phyloP scores from a whole-genome alignment of 2,888 invertebrate genomes.

The Eremobia ochroleuca region DNA sequence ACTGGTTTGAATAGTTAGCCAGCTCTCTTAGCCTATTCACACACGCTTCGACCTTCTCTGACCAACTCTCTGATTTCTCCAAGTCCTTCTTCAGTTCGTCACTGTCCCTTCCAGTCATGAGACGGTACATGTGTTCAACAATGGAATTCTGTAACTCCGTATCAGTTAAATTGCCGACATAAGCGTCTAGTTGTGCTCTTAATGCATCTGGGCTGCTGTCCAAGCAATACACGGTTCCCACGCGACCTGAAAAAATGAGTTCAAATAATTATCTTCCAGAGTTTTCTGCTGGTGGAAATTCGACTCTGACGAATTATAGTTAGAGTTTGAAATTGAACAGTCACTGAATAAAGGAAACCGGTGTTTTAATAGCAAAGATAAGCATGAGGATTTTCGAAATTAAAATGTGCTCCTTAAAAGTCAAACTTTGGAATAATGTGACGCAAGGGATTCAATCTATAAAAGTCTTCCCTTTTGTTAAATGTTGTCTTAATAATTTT shows the following conservation, averaged over 20 bases:
- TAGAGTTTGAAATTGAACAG: slow-evolving; percentile 5
- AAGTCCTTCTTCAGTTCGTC: slow-evolving; percentile 63
- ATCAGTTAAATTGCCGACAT: slow-evolving; percentile 57
- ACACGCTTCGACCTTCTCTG: slow-evolving; percentile 68
- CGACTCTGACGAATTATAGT: not conserved
- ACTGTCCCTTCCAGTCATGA: slow-evolving; percentile 66
- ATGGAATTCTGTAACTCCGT: slow-evolving; percentile 70
- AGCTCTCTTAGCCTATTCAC: slow-evolving; percentile 62
- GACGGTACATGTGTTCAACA: slow-evolving; percentile 70
- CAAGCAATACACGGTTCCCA: slow-evolving; percentile 76
- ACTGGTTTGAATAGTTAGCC: slow-evolving; percentile 70
- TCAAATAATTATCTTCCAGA: slow-evolving; percentile 30
- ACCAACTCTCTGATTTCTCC: slow-evolving; percentile 62
- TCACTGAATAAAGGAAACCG: slow-evolving; percentile 9
- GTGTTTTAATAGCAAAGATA: slow-evolving; percentile 49
- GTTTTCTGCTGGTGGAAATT: slow-evolving; percentile 12
- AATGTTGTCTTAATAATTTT: slow-evolving; percentile 40
- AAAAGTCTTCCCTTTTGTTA: slow-evolving; percentile 40
- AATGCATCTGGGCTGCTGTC: slow-evolving; percentile 79
- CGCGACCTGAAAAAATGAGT: slow-evolving; percentile 69
- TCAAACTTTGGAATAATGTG: slow-evolving; percentile 59
- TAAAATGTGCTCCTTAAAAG: slow-evolving; percentile 57
- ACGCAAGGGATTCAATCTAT: slow-evolving; percentile 55
- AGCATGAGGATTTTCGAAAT: slow-evolving; percentile 51
- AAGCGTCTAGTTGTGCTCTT: slow-evolving; percentile 67